Evolutionary conservation across 2,797 vertebrate species (phyloP).

Genomic region (Saxicola maurus): DNA sequence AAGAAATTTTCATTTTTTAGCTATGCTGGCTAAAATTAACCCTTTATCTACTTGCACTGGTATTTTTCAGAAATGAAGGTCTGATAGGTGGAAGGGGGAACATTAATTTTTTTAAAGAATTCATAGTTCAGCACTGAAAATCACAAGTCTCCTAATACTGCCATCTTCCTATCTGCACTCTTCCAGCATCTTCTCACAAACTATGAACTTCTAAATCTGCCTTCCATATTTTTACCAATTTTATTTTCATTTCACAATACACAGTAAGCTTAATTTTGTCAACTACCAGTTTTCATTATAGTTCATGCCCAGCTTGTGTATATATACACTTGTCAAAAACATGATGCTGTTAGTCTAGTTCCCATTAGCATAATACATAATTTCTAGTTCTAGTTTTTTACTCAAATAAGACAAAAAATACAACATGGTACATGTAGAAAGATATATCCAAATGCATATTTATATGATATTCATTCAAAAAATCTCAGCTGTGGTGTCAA

Average conservation of each 20-base stretch:
- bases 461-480: not conserved
- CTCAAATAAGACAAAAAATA: not conserved
- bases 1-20: not conserved
- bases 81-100: not conserved
- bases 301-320: not conserved
- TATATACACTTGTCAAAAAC: not conserved
- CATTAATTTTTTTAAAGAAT: not conserved
- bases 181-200: not conserved
- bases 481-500: not conserved
- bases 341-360: not conserved
- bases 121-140: not conserved
- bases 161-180: not conserved
- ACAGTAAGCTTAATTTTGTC: not conserved
- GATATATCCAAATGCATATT: not conserved
- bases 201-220: not conserved
- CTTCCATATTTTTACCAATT: not conserved
- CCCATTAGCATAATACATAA: not conserved
- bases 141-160: not conserved
- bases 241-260: not conserved
- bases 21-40: not conserved
- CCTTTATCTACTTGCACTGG: not conserved
- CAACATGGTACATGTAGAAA: not conserved
- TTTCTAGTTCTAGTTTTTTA: not conserved
- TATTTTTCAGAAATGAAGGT: not conserved
- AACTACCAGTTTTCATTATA: not conserved